Evolutionary conservation across 2,113 vertebrate species (phyloP).

Genomic region (Chelonoidis abingdonii): DNA sequence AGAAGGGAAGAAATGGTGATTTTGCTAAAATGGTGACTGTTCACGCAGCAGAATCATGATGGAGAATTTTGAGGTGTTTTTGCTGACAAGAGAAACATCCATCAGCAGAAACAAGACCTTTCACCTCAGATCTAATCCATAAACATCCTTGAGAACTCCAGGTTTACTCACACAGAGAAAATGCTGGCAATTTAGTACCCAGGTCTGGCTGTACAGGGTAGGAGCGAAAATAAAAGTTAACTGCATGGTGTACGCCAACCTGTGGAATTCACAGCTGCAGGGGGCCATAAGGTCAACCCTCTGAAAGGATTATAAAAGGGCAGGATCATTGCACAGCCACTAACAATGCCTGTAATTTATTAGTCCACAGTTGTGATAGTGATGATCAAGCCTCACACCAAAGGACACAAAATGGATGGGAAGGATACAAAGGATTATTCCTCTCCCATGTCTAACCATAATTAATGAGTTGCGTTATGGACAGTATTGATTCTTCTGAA

Average conservation of each 20-base stretch:
- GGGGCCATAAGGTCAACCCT: not conserved
- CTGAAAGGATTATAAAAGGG: not conserved
- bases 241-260: not conserved
- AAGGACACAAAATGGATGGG: not conserved
- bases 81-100: not conserved
- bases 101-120: not conserved
- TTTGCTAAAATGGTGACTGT: not conserved
- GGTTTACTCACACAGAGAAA: not conserved
- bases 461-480: conserved; percentile 16
- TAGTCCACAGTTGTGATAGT: not conserved
- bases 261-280: not conserved
- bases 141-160: not conserved
- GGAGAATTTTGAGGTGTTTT: not conserved
- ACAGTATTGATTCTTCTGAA: conserved; percentile 38
- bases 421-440: conserved; percentile 4
- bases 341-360: not conserved
- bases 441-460: not conserved
- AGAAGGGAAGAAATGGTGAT: not conserved
- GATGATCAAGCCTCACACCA: not conserved
- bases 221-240: not conserved
- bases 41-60: not conserved
- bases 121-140: not conserved
- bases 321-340: not conserved
- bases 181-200: not conserved
- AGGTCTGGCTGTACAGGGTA: not conserved